Evolutionary conservation across 1,140 invertebrate genomes (phyloP).

Genomic region (Drosophila grimshawi): DNA sequence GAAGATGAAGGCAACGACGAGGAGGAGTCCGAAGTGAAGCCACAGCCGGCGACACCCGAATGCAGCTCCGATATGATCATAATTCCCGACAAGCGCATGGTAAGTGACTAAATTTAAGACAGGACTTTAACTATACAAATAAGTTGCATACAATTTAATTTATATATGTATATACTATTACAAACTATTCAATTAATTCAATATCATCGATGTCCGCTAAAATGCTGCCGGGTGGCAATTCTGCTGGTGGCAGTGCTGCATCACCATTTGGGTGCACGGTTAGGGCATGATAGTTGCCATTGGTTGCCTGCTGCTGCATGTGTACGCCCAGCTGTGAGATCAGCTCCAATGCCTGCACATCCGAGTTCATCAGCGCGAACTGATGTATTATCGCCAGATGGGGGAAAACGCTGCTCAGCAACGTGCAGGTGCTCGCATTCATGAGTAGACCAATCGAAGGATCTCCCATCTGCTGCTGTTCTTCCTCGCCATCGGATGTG

Average conservation of each 20-base stretch:
- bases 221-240: constrained; percentile 66
- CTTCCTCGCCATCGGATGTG: constrained; percentile 36
- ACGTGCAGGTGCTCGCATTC: constrained; percentile 67
- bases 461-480: constrained; percentile 5
- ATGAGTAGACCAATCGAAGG: constrained; percentile 39
- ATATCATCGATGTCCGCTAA: constrained; percentile 80
- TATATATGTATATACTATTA: constrained; percentile 28
- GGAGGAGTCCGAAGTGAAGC: constrained; percentile 63
- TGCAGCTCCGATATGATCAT: constrained; percentile 75
- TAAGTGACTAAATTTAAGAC: constrained; percentile 48
- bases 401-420: constrained; percentile 72
- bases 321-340: constrained; percentile 80
- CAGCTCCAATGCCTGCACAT: constrained; percentile 72
- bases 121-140: too few species aligned
- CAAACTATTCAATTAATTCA: constrained; percentile 71
- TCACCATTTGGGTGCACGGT: constrained; percentile 51
- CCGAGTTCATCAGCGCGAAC: constrained; percentile 77
- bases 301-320: constrained; percentile 74
- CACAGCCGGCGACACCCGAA: constrained; percentile 60
- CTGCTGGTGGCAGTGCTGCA: neutral
- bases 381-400: constrained; percentile 79
- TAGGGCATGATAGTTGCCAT: constrained; percentile 63
- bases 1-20: constrained; percentile 50
- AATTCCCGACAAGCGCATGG: constrained; percentile 70
- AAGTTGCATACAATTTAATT: neutral